These are phyloP conservation scores for Xenopus borealis DNA, from an alignment of 2,113 vertebrate species.

Conservation along the genomic window DNA sequence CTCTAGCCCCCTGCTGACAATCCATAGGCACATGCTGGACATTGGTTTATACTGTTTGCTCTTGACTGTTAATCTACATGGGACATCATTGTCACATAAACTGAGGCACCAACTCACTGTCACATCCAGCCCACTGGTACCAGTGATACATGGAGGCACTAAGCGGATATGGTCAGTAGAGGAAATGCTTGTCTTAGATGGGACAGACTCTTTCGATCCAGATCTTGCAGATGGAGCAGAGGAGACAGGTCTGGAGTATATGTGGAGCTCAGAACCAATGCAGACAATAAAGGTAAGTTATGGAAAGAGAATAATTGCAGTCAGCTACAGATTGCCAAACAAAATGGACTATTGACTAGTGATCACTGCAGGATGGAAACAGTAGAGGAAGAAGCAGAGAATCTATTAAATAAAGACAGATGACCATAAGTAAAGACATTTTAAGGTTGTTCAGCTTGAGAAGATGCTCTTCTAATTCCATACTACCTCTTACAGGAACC, in stretches of 20 bases:
- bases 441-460: neutral
- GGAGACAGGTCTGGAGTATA: slow-evolving; percentile 54
- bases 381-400: too few relatives aligned
- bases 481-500: neutral
- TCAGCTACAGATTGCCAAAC: neutral
- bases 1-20: slow-evolving; percentile 55
- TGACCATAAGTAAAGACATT: too few relatives aligned
- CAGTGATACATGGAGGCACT: slow-evolving; percentile 67
- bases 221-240: slow-evolving; percentile 51
- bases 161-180: slow-evolving; percentile 59
- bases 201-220: slow-evolving; percentile 65
- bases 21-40: slow-evolving; percentile 58
- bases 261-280: slow-evolving; percentile 55
- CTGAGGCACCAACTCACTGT: slow-evolving; percentile 53
- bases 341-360: too few relatives aligned
- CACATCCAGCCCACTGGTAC: slow-evolving; percentile 58
- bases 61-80: slow-evolving; percentile 60
- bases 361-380: too few relatives aligned
- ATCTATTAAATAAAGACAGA: too few relatives aligned
- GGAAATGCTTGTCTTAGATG: slow-evolving; percentile 66
- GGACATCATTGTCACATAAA: slow-evolving; percentile 59
- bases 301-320: too few relatives aligned
- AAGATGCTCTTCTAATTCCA: neutral
- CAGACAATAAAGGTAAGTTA: slow-evolving; percentile 50
- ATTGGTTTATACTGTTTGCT: slow-evolving; percentile 62